Conservation (phyloP, 92 coral and sea anemone genomes). For the Porites evermanni region DNA sequence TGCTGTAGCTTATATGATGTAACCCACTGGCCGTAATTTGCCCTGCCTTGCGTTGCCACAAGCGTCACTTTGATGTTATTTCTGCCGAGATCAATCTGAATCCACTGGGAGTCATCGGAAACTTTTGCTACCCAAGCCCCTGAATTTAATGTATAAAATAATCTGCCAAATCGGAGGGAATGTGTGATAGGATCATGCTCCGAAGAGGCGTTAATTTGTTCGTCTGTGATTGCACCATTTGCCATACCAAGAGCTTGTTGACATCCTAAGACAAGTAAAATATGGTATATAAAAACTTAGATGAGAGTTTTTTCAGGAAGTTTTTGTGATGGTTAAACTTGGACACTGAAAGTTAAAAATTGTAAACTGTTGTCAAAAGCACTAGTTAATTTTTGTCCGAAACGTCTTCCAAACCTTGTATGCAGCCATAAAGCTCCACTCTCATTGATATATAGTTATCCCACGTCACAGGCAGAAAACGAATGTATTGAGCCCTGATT, state of each 20-base stretch:
- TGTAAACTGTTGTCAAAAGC: too few relatives aligned
- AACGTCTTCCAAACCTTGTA: not conserved
- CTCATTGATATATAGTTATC: not conserved
- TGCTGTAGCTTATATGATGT: not conserved
- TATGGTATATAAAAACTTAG: too few relatives aligned
- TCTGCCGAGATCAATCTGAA: not conserved
- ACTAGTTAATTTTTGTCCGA: too few relatives aligned
- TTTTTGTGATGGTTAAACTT: too few relatives aligned
- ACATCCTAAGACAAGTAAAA: not conserved
- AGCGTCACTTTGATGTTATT: not conserved
- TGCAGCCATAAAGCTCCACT: not conserved
- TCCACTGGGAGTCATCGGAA: not conserved
- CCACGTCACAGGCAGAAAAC: not conserved
- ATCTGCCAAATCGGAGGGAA: not conserved
- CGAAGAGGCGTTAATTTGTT: not conserved
- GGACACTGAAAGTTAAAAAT: too few relatives aligned
- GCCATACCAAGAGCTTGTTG: not conserved
- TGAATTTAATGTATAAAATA: not conserved
- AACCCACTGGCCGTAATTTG: not conserved
- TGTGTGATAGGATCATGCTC: not conserved
- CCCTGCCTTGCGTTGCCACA: not conserved
- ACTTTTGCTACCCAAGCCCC: not conserved
- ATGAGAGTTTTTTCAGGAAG: too few relatives aligned
- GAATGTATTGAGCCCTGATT: not conserved
- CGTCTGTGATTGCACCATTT: not conserved